A percentile compares a stretch with the other conserved stretches of the same genome.
These are phyloP conservation scores for Smittia sp. DNA, from an alignment of 2,888 invertebrate genomes.

Conservation along the genomic window DNA sequence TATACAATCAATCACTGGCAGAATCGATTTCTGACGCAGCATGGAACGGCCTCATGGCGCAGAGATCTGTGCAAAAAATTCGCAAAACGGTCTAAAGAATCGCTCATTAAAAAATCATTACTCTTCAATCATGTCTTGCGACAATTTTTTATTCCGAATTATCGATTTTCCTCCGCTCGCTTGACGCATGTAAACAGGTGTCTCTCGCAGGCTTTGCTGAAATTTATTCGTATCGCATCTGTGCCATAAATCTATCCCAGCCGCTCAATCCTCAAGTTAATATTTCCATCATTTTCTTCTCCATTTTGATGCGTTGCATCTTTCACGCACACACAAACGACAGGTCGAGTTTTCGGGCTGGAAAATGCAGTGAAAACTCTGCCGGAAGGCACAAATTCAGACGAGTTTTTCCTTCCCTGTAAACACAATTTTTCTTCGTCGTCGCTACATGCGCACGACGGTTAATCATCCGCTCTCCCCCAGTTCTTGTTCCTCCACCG, in stretches of 20 bases:
- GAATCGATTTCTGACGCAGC: conserved; percentile 11
- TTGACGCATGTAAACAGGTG: conserved; percentile 28
- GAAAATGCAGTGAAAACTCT: background rate
- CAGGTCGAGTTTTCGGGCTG: background rate
- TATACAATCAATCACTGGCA: background rate
- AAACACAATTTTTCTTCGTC: background rate
- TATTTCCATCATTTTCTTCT: conserved; percentile 27
- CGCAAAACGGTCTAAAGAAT: background rate
- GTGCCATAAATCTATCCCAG: conserved; percentile 36
- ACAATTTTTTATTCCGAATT: background rate
- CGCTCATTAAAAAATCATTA: conserved; percentile 21
- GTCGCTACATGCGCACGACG: conserved; percentile 2
- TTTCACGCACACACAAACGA: background rate
- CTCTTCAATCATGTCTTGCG: conserved; percentile 28
- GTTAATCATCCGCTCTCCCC: background rate
- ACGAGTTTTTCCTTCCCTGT: background rate
- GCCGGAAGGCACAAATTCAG: background rate
- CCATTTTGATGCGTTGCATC: conserved; percentile 21
- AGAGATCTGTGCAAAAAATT: background rate
- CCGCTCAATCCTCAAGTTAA: conserved; percentile 15
- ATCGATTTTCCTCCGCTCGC: conserved; percentile 24
- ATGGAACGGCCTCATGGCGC: background rate
- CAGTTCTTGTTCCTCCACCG: background rate
- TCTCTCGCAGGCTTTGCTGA: background rate
- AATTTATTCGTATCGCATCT: conserved; percentile 38